These are phyloP conservation scores for Sympetrum striolatum DNA, from an alignment of 2,888 invertebrate species.

Conservation along the genomic window DNA sequence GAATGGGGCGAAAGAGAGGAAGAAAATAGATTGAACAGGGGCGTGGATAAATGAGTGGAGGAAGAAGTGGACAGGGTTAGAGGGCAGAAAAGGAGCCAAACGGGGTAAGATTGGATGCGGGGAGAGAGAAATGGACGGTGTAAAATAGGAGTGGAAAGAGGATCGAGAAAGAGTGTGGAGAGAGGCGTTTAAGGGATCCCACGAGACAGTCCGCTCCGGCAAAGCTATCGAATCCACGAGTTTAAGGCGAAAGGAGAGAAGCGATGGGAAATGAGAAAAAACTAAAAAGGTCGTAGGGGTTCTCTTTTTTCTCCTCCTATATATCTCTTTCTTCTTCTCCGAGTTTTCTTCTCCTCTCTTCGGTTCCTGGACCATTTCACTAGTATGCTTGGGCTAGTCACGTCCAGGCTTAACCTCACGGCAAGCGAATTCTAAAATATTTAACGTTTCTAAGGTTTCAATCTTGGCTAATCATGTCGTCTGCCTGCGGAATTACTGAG, in stretches of 20 bases:
- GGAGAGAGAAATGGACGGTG: not conserved
- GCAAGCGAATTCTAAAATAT: too few species aligned
- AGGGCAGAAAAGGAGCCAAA: not conserved
- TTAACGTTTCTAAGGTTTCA: too few species aligned
- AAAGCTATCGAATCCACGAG: not conserved
- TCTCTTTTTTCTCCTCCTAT: not conserved
- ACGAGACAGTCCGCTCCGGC: not conserved
- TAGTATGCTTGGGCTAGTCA: too few species aligned
- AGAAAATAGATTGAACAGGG: not conserved
- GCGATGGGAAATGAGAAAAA: slow-evolving; percentile 9
- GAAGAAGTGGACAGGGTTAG: not conserved
- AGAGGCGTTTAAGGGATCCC: not conserved
- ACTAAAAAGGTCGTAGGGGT: not conserved
- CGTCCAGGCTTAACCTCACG: too few species aligned
- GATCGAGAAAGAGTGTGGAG: not conserved
- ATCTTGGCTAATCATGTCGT: too few species aligned
- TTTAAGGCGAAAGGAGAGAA: not conserved
- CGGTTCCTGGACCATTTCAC: not conserved
- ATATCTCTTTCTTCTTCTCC: not conserved
- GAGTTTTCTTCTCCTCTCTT: not conserved
- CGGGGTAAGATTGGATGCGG: not conserved
- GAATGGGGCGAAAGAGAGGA: not conserved
- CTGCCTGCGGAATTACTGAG: too few species aligned
- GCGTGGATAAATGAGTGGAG: not conserved
- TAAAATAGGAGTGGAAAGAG: not conserved